A percentile compares a stretch with the other conserved stretches of the same genome.
Conservation (phyloP, 2,797 vertebrate species). For the Fistularia tabacaria region DNA sequence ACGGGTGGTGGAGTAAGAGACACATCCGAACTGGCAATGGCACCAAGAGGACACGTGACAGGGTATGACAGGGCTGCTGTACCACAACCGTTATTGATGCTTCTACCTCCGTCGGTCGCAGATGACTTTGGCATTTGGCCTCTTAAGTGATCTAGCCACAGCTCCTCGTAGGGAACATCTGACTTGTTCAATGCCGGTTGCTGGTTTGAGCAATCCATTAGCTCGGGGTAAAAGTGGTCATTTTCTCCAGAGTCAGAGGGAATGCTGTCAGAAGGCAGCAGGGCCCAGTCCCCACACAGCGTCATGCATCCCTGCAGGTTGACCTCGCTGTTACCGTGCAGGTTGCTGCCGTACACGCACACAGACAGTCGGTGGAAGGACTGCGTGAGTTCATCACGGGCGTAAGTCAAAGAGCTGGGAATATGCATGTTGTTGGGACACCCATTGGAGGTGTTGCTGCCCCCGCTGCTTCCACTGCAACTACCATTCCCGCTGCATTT, state of each 20-base stretch:
- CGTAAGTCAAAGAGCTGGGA: slow-evolving; percentile 89
- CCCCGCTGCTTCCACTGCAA: slow-evolving; percentile 52
- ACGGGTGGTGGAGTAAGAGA: slow-evolving; percentile 93
- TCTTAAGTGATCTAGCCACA: slow-evolving; percentile 89
- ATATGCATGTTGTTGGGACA: slow-evolving; percentile 83
- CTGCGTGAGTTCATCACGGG: slow-evolving; percentile 93
- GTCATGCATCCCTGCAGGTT: slow-evolving; percentile 92
- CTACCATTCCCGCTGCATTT: slow-evolving; percentile 71
- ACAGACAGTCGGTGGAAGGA: slow-evolving; percentile 97
- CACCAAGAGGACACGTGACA: slow-evolving; percentile 65
- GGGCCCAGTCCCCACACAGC: slow-evolving; percentile 85
- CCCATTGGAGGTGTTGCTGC: slow-evolving; percentile 75
- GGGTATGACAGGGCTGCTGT: slow-evolving; percentile 70
- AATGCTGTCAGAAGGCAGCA: slow-evolving; percentile 80
- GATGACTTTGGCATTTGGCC: slow-evolving; percentile 69
- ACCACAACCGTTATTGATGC: slow-evolving; percentile 71
- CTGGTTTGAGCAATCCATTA: slow-evolving; percentile 70
- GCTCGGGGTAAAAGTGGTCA: slow-evolving; percentile 86
- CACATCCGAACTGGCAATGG: slow-evolving; percentile 77
- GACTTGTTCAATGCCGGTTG: slow-evolving; percentile 72
- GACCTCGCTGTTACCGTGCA: slow-evolving; percentile 96
- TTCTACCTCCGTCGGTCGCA: slow-evolving; percentile 69
- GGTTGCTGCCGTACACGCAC: slow-evolving; percentile 94
- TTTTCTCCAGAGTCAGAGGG: slow-evolving; percentile 82
- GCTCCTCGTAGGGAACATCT: slow-evolving; percentile 93